phyloP scores from a whole-genome alignment of 2,888 invertebrate species.

The Seira sanloemensis region DNA sequence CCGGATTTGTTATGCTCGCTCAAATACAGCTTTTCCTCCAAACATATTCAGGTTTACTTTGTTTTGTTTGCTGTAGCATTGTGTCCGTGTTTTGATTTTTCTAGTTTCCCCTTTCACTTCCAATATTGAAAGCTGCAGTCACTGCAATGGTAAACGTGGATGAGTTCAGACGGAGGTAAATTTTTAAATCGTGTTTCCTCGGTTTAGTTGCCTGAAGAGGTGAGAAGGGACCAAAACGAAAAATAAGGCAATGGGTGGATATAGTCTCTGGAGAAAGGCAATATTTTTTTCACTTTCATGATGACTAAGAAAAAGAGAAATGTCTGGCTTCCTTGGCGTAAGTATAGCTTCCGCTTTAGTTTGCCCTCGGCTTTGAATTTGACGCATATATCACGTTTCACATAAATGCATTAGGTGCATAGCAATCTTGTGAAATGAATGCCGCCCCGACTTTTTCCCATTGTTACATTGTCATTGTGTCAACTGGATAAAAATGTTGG shows the following conservation, averaged over 20 bases:
- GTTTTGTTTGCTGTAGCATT: not conserved
- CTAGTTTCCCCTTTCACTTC: not conserved
- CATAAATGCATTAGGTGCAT: not conserved
- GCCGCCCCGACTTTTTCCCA: not conserved
- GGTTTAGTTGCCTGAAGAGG: not conserved
- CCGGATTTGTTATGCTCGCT: slow-evolving; percentile 21
- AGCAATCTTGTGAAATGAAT: not conserved
- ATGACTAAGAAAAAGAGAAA: not conserved
- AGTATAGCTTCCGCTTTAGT: not conserved
- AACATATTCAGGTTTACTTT: not conserved
- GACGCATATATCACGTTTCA: not conserved
- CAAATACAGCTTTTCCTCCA: not conserved
- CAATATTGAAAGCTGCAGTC: not conserved
- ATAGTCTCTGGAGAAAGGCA: not conserved
- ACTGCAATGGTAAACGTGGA: no score
- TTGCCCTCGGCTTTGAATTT: no score
- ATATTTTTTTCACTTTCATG: not conserved
- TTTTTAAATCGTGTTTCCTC: no score
- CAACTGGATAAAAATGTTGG: not conserved
- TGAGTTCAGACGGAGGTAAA: no score
- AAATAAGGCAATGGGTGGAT: no score
- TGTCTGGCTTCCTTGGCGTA: not conserved
- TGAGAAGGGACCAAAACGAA: not conserved
- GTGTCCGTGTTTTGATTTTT: slow-evolving; percentile 23
- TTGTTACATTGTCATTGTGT: not conserved